Evolutionary conservation across 2,888 invertebrate genomes (phyloP).

Genomic region (Mimas tiliae): DNA sequence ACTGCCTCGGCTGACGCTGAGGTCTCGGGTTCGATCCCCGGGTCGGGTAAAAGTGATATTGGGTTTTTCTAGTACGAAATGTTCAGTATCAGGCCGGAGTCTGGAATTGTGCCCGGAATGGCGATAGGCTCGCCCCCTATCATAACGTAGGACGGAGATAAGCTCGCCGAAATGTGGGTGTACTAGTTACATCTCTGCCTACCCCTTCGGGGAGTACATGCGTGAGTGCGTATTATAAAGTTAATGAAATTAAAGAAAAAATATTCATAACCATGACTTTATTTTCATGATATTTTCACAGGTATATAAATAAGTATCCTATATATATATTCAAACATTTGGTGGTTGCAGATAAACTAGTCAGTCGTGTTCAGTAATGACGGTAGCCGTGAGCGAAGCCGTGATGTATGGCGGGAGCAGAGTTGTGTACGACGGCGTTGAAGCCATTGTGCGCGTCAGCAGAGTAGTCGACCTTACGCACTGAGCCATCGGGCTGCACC

Average conservation of each 20-base stretch:
- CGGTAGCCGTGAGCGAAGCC: slow-evolving; percentile 60
- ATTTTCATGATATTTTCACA: slow-evolving; percentile 22
- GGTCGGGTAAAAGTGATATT: too few species aligned
- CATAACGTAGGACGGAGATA: too few species aligned
- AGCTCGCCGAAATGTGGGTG: too few species aligned
- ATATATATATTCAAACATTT: slow-evolving; percentile 33
- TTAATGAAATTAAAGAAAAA: slow-evolving; percentile 31
- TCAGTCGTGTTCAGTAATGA: slow-evolving; percentile 48
- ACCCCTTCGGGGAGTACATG: too few species aligned
- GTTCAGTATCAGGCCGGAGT: too few species aligned
- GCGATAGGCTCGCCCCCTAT: too few species aligned
- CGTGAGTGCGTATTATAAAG: background rate
- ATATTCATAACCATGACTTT: background rate
- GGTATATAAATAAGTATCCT: slow-evolving; percentile 53
- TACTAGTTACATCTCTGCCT: too few species aligned
- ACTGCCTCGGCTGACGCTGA: too few species aligned
- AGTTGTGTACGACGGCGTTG: slow-evolving; percentile 79
- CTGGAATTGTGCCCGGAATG: too few species aligned
- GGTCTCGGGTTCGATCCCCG: too few species aligned
- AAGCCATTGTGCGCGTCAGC: slow-evolving; percentile 64
- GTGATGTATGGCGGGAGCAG: slow-evolving; percentile 73
- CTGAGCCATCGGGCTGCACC: slow-evolving; percentile 79
- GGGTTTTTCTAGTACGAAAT: too few species aligned
- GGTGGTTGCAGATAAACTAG: slow-evolving; percentile 22
- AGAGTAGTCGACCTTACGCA: slow-evolving; percentile 79